Evolutionary conservation across 1,140 invertebrate species (phyloP).

Genomic region (Penaeus vannamei): DNA sequence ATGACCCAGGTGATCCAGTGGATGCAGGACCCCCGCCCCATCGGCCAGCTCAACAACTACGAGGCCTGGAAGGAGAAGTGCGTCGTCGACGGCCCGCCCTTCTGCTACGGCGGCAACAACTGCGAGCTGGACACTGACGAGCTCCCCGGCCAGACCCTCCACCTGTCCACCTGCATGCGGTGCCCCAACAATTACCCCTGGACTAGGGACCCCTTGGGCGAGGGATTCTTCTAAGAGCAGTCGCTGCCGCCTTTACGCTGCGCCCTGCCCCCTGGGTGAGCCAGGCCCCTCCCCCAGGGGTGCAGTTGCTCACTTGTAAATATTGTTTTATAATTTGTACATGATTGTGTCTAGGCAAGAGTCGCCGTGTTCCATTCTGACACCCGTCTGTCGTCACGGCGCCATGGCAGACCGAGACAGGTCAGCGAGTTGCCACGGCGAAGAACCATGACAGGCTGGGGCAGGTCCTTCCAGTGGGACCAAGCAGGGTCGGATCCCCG

Average conservation of each 20-base stretch:
- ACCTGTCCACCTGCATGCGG: slow-evolving; percentile 91
- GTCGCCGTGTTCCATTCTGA: slow-evolving; percentile 36
- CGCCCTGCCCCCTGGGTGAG: slow-evolving; percentile 12
- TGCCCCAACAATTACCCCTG: slow-evolving; percentile 95
- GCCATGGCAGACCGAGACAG: too few species aligned
- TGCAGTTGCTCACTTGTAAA: slow-evolving; percentile 60
- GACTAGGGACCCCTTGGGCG: slow-evolving; percentile 91
- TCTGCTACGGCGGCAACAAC: slow-evolving; percentile 77
- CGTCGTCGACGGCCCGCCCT: slow-evolving; percentile 81
- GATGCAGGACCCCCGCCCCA: slow-evolving; percentile 92
- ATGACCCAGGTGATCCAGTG: slow-evolving; percentile 97
- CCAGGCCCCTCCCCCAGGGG: slow-evolving; percentile 13
- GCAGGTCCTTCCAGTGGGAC: slow-evolving; percentile 1
- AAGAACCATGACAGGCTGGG: slow-evolving; percentile 39
- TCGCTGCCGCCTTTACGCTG: not conserved
- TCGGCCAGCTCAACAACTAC: slow-evolving; percentile 89
- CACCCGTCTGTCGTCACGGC: not conserved
- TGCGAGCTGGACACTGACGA: slow-evolving; percentile 94
- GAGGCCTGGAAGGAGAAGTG: slow-evolving; percentile 96
- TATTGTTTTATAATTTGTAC: slow-evolving; percentile 68
- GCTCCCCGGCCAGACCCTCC: slow-evolving; percentile 92
- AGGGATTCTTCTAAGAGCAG: slow-evolving; percentile 55
- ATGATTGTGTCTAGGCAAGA: slow-evolving; percentile 60
- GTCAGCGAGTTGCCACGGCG: not conserved
- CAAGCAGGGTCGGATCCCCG: not conserved